Base-by-base conservation (phyloP, 2,113 vertebrate species). In the Etia nguti region DNA sequence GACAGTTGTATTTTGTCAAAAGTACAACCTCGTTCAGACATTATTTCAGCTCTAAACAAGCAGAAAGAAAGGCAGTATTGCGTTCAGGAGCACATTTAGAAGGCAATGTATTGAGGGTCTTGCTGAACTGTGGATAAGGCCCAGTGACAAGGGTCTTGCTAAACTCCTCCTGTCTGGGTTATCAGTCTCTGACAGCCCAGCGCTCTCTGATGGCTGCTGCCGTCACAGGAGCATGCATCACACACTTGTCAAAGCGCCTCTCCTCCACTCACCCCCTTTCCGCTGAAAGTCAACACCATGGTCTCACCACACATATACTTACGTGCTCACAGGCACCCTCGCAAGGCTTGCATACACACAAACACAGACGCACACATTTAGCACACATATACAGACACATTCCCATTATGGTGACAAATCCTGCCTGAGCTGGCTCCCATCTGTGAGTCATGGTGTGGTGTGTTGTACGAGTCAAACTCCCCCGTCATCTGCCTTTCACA, bases 361-460 rank as follows among this genome's bases (percentile, higher is more conserved):
- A 56, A 85, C 88, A 83, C 90, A 79, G 8, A 59, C 79, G 6
- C 73, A 62, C 86, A 68, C 89, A 82, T 43, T 43, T 83, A 34
- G 29, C 6, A 68, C 88, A 88, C 90, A 80, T 77, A 83, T 56
- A 86, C 85, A 86, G 86, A 92, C 90, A 86, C 82, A 54, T 93
- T 92, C 90, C 90, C 91, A 90, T 95, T 91, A 91, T 93, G 91
- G 94, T 95, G 94, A 95, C 94, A 94, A 94, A 95, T 94, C 89
- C 93, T 93, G 93, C 92, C 92, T 91, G 93, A 94, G 91, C 94
- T 86, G 82, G 91, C 86, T 88, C 88, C 92, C 92, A 93, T 95
- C 95, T 95, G 93, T 94, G 95, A 95, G 93, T 94, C 92, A 94
- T 62, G 81, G 83, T 38, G 82, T 81, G 83, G 90, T 80, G 82